Evolutionary conservation across 2,797 vertebrate genomes (phyloP).

Genomic region (Acridotheres tristis): DNA sequence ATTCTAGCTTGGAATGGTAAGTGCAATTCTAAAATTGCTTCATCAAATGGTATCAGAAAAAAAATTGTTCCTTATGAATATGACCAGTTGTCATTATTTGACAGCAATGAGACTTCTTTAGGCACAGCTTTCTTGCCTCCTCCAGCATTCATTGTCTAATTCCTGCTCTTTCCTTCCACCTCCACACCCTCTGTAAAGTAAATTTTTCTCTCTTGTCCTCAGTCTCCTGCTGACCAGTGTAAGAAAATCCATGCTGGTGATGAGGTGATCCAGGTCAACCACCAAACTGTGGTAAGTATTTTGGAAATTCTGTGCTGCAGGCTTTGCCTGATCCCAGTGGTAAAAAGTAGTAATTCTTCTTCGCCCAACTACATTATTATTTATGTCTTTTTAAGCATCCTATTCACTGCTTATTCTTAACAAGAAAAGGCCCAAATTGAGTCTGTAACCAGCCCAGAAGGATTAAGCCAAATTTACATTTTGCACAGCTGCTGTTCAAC

Average conservation of each 20-base stretch:
- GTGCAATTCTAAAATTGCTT: background rate
- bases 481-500: background rate
- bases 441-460: background rate
- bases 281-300: slow-evolving; percentile 77
- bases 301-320: background rate
- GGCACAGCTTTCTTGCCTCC: background rate
- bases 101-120: background rate
- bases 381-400: background rate
- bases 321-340: background rate
- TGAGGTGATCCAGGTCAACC: slow-evolving; percentile 80
- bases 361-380: background rate
- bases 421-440: background rate
- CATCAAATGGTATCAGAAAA: background rate
- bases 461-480: background rate
- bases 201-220: slow-evolving; percentile 15
- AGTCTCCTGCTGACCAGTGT: slow-evolving; percentile 79
- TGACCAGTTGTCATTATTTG: background rate
- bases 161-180: background rate
- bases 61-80: background rate
- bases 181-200: background rate
- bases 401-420: background rate
- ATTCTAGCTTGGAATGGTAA: background rate
- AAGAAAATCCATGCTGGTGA: slow-evolving; percentile 80
- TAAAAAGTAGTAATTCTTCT: background rate
- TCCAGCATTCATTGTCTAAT: background rate